Evolutionary conservation across 1,140 invertebrate genomes (phyloP).

Genomic region (Octopus bimaculoides): DNA sequence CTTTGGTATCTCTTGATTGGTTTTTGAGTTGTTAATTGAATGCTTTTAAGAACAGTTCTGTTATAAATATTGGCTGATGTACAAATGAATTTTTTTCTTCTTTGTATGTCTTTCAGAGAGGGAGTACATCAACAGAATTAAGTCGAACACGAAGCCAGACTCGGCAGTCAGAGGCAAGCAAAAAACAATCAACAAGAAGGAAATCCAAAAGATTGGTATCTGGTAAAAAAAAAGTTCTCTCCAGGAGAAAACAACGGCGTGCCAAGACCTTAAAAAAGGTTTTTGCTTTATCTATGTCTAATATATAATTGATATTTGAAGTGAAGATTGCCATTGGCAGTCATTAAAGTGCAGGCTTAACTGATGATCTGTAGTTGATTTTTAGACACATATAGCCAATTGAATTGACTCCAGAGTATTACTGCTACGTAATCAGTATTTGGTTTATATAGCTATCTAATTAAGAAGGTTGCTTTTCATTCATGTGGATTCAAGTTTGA

Average conservation of each 20-base stretch:
- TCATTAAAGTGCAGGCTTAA: no score
- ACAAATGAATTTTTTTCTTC: not conserved
- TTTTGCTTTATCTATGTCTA: not conserved
- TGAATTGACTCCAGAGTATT: no score
- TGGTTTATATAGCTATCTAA: no score
- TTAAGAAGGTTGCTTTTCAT: no score
- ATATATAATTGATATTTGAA: not conserved
- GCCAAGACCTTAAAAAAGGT: conserved; percentile 26
- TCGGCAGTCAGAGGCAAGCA: conserved; percentile 35
- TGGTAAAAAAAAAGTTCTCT: conserved; percentile 17
- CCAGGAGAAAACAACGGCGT: conserved; percentile 28
- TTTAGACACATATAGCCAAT: no score
- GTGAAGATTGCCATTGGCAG: not conserved
- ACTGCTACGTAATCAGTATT: no score
- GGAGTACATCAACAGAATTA: not conserved
- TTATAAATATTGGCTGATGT: no score
- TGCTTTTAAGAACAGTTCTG: no score
- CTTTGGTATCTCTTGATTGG: no score
- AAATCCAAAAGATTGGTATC: conserved; percentile 36
- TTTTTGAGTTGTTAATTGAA: no score
- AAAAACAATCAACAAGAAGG: conserved; percentile 42
- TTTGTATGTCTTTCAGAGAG: not conserved
- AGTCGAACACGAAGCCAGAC: not conserved
- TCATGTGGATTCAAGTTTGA: no score
- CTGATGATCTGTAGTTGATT: no score